These are phyloP conservation scores for Platycnemis pennipes DNA, from an alignment of 2,888 invertebrate species.

Conservation along the genomic window DNA sequence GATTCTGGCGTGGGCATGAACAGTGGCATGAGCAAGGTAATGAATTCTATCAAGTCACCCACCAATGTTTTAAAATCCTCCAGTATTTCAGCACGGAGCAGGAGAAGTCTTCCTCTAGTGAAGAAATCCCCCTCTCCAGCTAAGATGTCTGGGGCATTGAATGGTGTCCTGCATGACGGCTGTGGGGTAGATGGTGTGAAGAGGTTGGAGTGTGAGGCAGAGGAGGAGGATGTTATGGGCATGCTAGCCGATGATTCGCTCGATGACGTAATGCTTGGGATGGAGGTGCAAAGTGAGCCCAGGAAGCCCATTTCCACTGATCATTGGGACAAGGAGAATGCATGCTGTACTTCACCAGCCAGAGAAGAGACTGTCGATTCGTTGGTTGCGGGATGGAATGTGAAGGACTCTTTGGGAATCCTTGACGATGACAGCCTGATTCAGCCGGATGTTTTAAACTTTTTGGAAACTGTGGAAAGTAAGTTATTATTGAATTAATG, in stretches of 20 bases:
- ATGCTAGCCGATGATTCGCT: conserved; percentile 46
- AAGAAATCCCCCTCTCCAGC: neutral
- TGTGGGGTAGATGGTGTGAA: neutral
- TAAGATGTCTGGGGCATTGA: neutral
- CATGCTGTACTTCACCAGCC: neutral
- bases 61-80: neutral
- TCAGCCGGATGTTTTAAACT: conserved; percentile 48
- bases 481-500: neutral
- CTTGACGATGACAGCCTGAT: conserved; percentile 57
- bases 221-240: neutral
- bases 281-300: conserved; percentile 37
- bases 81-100: neutral
- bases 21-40: neutral
- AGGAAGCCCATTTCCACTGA: neutral
- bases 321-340: neutral
- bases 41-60: neutral
- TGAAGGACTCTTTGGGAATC: conserved; percentile 29
- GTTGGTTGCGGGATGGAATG: neutral
- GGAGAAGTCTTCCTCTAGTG: neutral
- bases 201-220: neutral
- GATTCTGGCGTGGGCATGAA: neutral
- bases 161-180: neutral
- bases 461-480: conserved; percentile 51
- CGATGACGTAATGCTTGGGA: conserved; percentile 47
- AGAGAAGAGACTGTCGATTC: neutral